Evolutionary conservation across 1,140 invertebrate genomes (phyloP), one percentile per base, ranked within the genome.

Genomic region (Achroia grisella): DNA sequence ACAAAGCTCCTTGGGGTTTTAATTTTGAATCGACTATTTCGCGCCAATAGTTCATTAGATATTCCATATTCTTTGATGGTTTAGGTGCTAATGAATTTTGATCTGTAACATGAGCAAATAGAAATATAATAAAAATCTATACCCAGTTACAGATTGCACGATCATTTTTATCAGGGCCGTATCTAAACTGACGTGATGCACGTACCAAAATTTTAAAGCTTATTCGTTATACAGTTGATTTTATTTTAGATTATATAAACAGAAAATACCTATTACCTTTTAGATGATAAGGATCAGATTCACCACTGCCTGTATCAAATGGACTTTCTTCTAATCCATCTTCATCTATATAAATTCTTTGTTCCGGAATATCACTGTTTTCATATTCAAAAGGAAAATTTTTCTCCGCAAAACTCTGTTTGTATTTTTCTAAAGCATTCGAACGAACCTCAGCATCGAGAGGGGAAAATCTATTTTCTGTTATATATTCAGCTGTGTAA

Each of bases 311-410:
- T 43, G 62, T 52, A 10, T 84, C 82, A 15, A 80, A 67, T n/a
- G 73, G 59, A 27, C 74, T 73, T 37, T 86, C 76, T 27, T 88
- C 84, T 23, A 71, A 48, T 9, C 66, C 60, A 37, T 84, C 82
- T 51, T 87, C 87, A 27, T 89, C 84, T 30, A 81, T 76, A 48
- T 89, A 87, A 48, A 89, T 82, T 32, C 88, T 73, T 27, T 80
- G 77, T 66, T 90, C 89, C 10, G 83, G 80, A 17, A 89, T 71
- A 31, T 86, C 80, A 30, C 75, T 79, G 39, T 87, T 77, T 41
- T 85, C 82, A 42, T 87, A 79, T 51, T 85, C 78, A 42, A 83
- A 77, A 10, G 76, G 68, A 43, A 86, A 78, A 34, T 81, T 73
- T 64, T 85, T 83, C 27, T 71, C 72, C 4, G 67, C 71, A 41